A percentile compares a stretch with the other conserved stretches of the same genome.
Evolutionary conservation across 2,797 vertebrate genomes (phyloP).

Genomic region (Echeneis naucrates): DNA sequence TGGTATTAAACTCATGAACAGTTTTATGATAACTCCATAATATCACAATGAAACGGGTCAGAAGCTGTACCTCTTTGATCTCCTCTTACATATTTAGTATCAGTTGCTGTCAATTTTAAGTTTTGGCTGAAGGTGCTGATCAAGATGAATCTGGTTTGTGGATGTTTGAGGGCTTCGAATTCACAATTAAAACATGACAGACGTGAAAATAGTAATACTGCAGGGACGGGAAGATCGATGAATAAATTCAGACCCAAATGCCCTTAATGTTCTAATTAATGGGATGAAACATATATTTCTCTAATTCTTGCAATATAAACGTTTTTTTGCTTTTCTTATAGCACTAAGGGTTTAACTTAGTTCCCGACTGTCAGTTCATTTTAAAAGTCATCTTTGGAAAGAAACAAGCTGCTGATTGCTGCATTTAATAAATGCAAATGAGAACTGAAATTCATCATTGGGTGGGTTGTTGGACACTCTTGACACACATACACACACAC

Average conservation of each 20-base stretch:
- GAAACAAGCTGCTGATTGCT: too few relatives aligned
- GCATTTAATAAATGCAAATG: neutral
- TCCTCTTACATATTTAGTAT: neutral
- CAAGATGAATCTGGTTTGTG: neutral
- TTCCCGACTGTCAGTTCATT: too few relatives aligned
- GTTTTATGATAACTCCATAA: neutral
- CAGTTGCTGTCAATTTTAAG: neutral
- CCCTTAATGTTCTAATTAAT: neutral
- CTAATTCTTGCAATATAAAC: too few relatives aligned
- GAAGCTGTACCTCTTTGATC: neutral
- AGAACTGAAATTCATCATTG: neutral
- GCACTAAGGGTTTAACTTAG: too few relatives aligned
- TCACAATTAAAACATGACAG: neutral
- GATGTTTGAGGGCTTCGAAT: neutral
- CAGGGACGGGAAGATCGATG: neutral
- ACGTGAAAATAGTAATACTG: neutral
- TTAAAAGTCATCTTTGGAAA: too few relatives aligned
- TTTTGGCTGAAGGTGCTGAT: neutral
- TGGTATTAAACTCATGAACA: neutral
- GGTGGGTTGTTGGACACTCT: neutral
- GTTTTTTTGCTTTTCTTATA: too few relatives aligned
- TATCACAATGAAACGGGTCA: neutral
- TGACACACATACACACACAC: neutral
- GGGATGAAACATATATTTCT: neutral
- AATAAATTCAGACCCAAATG: neutral